Base-by-base conservation (phyloP, 2,888 invertebrate species). In the Diaperis boleti region DNA sequence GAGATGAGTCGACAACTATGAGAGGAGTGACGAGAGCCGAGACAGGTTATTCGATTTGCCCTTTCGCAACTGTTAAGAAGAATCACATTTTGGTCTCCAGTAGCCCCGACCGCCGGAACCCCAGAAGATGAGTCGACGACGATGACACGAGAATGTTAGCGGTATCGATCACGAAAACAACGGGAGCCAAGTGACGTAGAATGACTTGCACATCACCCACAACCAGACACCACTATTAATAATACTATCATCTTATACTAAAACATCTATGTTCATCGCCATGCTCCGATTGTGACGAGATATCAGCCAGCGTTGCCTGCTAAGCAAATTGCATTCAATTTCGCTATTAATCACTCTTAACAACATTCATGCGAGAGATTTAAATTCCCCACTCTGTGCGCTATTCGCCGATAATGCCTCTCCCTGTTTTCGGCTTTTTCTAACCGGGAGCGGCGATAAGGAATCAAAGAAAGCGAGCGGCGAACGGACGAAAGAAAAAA, bases 141-240 rank as follows among this genome's bases (percentile, higher is more conserved):
- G 78, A 79, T 79, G 79, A 79, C 79, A 79, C 75, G 78, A 77
- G 49, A 76, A 78, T 77, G 79, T 79, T 76, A 73, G 75, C 75
- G 74, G 76, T 78, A 79, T 79, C 78, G 79, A 79, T 79, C 78
- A 78, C 72, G 73, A 75, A 78, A 77, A 79, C 77, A 79, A 79
- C 78, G 77, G 78, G 75, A 76, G 75, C 73, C 75, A 76, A 76
- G 77, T 78, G 79, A 79, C 79, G 78, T 78, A 78, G 79, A 78
- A 79, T 80, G 80, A 80, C 80, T 80, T 79, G 80, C 80, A 80
- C 77, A 78, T 78, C 77, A 76, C 76, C 77, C 74, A 73, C 75
- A 73, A 74, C 74, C 79, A 80, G 79, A 80, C 79, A 80, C 78
- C 75, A 79, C 81, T 79, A 80, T 81, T 81, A 81, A 81, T 81